These are phyloP conservation scores for Sylvia borin DNA, from an alignment of 2,797 vertebrate species.

Conservation along the genomic window DNA sequence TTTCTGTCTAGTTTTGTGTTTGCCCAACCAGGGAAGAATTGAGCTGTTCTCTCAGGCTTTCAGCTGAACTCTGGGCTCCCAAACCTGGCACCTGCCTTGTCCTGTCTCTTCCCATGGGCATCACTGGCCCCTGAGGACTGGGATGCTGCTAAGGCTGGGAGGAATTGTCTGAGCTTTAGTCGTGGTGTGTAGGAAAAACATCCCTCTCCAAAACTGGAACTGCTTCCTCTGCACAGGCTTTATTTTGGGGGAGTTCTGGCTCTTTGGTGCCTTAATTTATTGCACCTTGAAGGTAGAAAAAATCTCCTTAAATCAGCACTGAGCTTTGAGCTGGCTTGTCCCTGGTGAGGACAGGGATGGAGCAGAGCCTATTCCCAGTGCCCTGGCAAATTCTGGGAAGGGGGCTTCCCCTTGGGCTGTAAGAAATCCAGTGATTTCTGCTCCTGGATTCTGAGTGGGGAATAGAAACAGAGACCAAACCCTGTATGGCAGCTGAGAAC, in stretches of 20 bases:
- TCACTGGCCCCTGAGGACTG: background rate
- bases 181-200: background rate
- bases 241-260: background rate
- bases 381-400: background rate
- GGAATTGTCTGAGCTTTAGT: background rate
- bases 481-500: background rate
- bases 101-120: background rate
- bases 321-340: background rate
- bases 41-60: background rate
- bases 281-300: background rate
- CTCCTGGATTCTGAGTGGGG: background rate
- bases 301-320: background rate
- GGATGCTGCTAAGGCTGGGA: background rate
- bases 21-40: background rate
- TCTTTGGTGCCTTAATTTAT: slow-evolving; percentile 26
- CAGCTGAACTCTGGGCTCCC: background rate
- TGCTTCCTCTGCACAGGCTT: background rate
- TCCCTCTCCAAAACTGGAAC: background rate
- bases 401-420: background rate
- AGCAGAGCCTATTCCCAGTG: background rate
- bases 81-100: background rate
- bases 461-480: background rate
- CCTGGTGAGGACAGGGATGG: background rate
- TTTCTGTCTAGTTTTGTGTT: background rate
- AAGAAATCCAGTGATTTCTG: background rate